phyloP scores from a whole-genome alignment of 2,888 invertebrate species.

The Andrena haemorrhoa region DNA sequence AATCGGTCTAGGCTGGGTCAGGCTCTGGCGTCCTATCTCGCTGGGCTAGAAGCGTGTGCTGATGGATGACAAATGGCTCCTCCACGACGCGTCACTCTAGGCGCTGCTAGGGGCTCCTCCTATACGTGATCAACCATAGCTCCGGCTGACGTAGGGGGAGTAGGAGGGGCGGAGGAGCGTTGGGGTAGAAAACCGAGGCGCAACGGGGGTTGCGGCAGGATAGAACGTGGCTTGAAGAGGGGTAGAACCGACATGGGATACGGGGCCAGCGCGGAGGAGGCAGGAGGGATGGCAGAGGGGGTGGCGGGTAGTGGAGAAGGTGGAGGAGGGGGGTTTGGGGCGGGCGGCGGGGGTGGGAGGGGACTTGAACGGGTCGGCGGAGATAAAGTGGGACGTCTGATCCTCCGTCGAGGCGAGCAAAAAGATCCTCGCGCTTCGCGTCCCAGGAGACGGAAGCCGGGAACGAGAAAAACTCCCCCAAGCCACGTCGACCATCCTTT shows the following conservation, averaged over 20 bases:
- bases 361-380: conserved; percentile 83
- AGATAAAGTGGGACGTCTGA: conserved; percentile 85
- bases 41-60: conserved; percentile 74
- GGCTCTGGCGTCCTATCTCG: conserved; percentile 73
- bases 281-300: conserved; percentile 82
- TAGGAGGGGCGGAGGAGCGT: conserved; percentile 70
- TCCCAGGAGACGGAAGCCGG: conserved; percentile 83
- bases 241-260: conserved; percentile 85
- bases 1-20: conserved; percentile 68
- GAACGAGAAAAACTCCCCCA: conserved; percentile 85
- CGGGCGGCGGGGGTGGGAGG: conserved; percentile 84
- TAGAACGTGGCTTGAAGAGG: conserved; percentile 71
- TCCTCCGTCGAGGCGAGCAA: conserved; percentile 84
- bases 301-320: conserved; percentile 61
- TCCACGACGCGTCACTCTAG: conserved; percentile 86
- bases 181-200: conserved; percentile 85
- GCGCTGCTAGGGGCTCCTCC: conserved; percentile 83
- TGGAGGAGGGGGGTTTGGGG: conserved; percentile 84
- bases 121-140: conserved; percentile 83
- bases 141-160: conserved; percentile 69
- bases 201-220: conserved; percentile 85
- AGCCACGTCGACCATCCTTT: conserved; percentile 85
- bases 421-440: conserved; percentile 83
- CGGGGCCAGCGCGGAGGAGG: conserved; percentile 81
- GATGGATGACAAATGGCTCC: conserved; percentile 85